Conservation (phyloP, 2,888 invertebrate genomes). For the Leptopilina myrica region DNA sequence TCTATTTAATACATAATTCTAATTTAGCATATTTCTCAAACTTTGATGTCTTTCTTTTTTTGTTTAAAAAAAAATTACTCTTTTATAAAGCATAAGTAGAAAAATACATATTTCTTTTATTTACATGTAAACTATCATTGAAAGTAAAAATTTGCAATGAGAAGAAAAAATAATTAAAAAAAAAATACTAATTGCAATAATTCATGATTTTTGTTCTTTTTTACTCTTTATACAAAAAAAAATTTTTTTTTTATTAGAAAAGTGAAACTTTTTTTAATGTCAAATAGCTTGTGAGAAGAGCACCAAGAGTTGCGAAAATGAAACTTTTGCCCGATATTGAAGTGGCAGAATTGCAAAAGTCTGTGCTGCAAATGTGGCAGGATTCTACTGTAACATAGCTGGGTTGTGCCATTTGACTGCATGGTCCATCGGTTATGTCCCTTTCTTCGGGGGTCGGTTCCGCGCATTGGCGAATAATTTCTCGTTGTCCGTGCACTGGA, state of each 20-base stretch:
- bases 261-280: slow-evolving; percentile 51
- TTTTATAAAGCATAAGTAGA: no score
- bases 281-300: slow-evolving; percentile 56
- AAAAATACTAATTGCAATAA: no score
- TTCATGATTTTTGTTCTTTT: no score
- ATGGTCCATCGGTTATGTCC: slow-evolving; percentile 67
- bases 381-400: slow-evolving; percentile 66
- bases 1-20: background rate
- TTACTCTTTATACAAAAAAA: background rate
- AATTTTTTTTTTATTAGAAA: slow-evolving; percentile 45
- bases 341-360: slow-evolving; percentile 70
- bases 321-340: slow-evolving; percentile 60
- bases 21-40: background rate
- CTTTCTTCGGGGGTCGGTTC: slow-evolving; percentile 67
- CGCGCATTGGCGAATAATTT: slow-evolving; percentile 67
- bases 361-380: slow-evolving; percentile 70
- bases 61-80: background rate
- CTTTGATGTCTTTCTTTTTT: no score
- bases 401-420: slow-evolving; percentile 58
- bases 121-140: no score
- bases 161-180: no score
- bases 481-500: slow-evolving; percentile 65
- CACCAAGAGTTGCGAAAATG: slow-evolving; percentile 57
- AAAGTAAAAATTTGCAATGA: no score
- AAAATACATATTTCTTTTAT: no score